These are phyloP conservation scores for Stomatorhinus walkeri DNA, from an alignment of 2,797 vertebrate genomes.

Conservation along the genomic window DNA sequence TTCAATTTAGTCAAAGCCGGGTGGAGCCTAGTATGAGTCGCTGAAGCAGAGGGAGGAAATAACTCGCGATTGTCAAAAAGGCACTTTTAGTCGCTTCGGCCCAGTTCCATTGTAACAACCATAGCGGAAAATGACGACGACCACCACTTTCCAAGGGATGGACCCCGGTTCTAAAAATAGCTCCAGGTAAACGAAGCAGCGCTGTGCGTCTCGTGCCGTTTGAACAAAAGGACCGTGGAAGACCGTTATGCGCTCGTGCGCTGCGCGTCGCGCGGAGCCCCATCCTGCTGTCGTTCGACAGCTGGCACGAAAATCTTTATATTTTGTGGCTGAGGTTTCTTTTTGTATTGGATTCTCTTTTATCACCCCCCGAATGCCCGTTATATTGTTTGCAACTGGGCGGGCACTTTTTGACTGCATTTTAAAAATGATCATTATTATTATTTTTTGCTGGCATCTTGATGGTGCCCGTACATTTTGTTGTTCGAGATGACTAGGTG, in stretches of 20 bases:
- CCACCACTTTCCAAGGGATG: conserved; percentile 66
- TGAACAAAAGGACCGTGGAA: conserved; percentile 25
- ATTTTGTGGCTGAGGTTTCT: background rate
- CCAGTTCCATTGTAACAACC: background rate
- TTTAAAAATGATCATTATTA: background rate
- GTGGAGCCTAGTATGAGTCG: conserved; percentile 47
- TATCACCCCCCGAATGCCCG: background rate
- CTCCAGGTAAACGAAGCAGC: conserved; percentile 57
- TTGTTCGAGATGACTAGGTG: background rate
- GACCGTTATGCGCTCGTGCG: conserved; percentile 12
- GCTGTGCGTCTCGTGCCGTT: background rate
- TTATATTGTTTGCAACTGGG: background rate
- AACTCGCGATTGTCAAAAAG: background rate
- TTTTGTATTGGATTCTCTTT: background rate
- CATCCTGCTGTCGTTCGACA: background rate
- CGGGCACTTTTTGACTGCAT: background rate
- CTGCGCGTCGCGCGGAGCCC: background rate
- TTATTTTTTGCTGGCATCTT: background rate
- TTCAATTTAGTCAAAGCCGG: conserved; percentile 36
- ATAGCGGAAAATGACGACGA: conserved; percentile 63
- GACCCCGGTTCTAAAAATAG: conserved; percentile 65
- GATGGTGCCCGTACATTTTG: background rate
- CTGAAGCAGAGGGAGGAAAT: conserved; percentile 37
- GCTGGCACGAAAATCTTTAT: background rate
- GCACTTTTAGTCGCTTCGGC: background rate